A percentile compares a stretch with the other conserved stretches of the same genome.
These are phyloP conservation scores for Sphecodes monilicornis DNA, from an alignment of 2,888 invertebrate species.

Conservation along the genomic window DNA sequence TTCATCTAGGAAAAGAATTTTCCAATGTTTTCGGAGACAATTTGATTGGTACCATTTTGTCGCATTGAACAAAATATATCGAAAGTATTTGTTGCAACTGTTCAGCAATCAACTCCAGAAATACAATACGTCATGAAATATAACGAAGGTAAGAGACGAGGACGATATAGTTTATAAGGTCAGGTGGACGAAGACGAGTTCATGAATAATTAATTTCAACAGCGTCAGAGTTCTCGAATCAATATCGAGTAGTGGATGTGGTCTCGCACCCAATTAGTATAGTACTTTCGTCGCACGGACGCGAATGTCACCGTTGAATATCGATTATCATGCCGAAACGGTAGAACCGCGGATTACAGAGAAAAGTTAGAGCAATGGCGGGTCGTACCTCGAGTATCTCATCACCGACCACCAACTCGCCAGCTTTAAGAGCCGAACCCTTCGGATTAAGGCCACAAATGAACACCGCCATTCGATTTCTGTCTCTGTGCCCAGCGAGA, in stretches of 20 bases:
- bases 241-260: conserved; percentile 3
- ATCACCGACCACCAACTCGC: conserved; percentile 95
- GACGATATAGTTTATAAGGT: background rate
- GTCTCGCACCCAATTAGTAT: conserved; percentile 27
- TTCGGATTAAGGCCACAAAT: conserved; percentile 97
- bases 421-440: conserved; percentile 91
- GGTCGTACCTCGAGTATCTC: conserved; percentile 93
- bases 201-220: conserved; percentile 21
- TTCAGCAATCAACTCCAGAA: background rate
- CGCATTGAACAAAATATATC: background rate
- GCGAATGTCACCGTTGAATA: conserved; percentile 21
- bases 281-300: conserved; percentile 12
- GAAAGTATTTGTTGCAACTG: background rate
- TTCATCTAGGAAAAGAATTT: no score
- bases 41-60: no score
- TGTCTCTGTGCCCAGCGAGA: conserved; percentile 96
- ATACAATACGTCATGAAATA: background rate
- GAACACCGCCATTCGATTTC: conserved; percentile 98
- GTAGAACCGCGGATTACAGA: background rate
- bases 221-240: background rate
- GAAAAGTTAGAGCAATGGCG: no score
- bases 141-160: background rate
- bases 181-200: background rate
- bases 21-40: no score
- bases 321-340: conserved; percentile 12